Evolutionary conservation across 2,888 invertebrate genomes (phyloP), one percentile per base, ranked within the genome.

Genomic region (Uropetala carovei): DNA sequence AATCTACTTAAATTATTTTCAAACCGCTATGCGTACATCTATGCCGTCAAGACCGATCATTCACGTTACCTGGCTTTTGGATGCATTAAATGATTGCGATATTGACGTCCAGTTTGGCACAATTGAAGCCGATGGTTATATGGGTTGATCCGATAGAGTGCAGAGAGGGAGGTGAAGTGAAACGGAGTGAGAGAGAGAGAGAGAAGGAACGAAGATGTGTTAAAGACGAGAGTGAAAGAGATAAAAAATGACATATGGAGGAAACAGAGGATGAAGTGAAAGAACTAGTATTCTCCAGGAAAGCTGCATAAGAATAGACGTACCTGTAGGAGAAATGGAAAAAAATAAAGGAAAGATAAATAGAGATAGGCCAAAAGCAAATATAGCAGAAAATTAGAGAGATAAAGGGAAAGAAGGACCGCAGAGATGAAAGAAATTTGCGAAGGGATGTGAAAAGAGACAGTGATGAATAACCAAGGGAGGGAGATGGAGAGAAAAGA

Each of bases 81-180:
- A 82, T 82, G 82, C 18, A 82, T 82, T 82, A 16, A 82, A 82
- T 56, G 82, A 82, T 82, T 43, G 82, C 13, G 82, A 82, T 82
- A 82, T 30, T 82, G 82, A 82, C 56, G 30, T 82, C 56, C 43
- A 30, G 7, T 14, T 82, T 56, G 43, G 82, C 13, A 27, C 13
- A 10, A 43, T 13, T 43, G 16, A 16, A 13, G 18, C 7, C 82
- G 13, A 27, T 43, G 82, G 82, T 56, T 18, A 82, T 82, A 82
- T 82, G 82, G 14, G 43, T 43, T 43, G 43, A 43, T 43, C 43
- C 43, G 3, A 43, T 1, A 43, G 43, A 43, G 43, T 43, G 43
- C 43, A 43, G 5, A 43, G 5, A 82, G 82, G 16, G 43, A 82
- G 30, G 18, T 82, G 30, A 82, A 82, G 82, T 13, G 82, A 30